Evolutionary conservation across 2,797 vertebrate species (phyloP), one percentile per base, ranked within the genome.

Genomic region (Manis pentadactyla): DNA sequence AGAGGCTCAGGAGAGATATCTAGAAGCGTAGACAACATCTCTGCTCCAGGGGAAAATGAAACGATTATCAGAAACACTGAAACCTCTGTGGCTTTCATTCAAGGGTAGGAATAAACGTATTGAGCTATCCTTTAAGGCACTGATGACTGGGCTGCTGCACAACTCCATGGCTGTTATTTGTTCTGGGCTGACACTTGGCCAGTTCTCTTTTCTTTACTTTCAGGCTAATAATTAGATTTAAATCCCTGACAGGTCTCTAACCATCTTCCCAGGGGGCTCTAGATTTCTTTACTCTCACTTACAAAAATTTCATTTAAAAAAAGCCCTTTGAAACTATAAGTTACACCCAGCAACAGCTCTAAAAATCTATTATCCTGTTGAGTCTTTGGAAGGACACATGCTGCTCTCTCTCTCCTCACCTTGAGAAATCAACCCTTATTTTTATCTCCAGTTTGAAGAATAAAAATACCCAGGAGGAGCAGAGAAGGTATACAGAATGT

Each of bases 151-250:
- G 94, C 73, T 73, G 91, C 94, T 55, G 75, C 73, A 53, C 46
- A 46, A 4, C 66, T 49, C 23, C 17, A 5, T 0, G 37, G 71
- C 86, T 92, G 78, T 93, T 96, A 92, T 18, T 96, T 93, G 96
- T 97, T 94, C 79, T 0, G 17, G 73, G 77, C 29, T 96, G 93
- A 93, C 94, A 93, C 71, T 92, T 27, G 53, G 77, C 71, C 0
- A 2, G 34, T 92, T 92, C 75, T 94, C 78, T 95, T 90, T 75
- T 93, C 84, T 93, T 90, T 89, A 84, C 86, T 97, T 92, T 87
- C 94, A 95, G 79, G 86, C 94, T 97, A 97, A 92, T 96, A 97
- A 97, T 98, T 97, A 95, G 82, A 97, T 97, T 96, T 96, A 96
- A 98, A 97, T 96, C 95, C 74, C 74, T 96, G 95, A 95, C 91